Evolutionary conservation across 2,888 invertebrate species (phyloP), one percentile per base, ranked within the genome.

Genomic region (Marasmarcha lunaedactyla): DNA sequence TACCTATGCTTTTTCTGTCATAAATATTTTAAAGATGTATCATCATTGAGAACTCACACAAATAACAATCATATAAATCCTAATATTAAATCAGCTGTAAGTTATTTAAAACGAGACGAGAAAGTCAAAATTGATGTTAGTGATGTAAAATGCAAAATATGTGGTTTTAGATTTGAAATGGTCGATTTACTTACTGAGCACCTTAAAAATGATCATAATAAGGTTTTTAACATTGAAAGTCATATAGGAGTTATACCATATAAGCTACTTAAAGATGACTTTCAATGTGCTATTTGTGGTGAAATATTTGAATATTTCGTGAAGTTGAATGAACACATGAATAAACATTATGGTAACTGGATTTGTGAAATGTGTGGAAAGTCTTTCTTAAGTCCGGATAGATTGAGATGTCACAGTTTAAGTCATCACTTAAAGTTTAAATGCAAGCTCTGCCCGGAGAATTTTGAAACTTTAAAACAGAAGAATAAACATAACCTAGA

Each of bases 1-100:
- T 83, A 71, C 37, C 62, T 79, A 2, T 83, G 83, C 42, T 81
- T 79, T 62, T 78, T 59, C 46, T 83, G 83, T 45, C 74, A 77
- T 47, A 53, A 59, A n/a, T 41, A 57, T 1, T 71, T 73, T 14
- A 71, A 70, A 62, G 57, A 62, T 2, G 52, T 62, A 0, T 45
- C 55, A 1, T 39, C 49, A 0, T 52, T 87, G 1, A 79, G 77
- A 57, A 66, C 68, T 14, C 85, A 86, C 42, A 71, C 76, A 0
- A 52, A 30, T 14, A 46, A 47, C 1, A 60, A 68, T 10, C 81
- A 83, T 40, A 48, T 49, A 15, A 59, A 52, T 12, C 52, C 68
- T 0, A 76, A 63, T 33, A 48, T 72, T 1, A 68, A 67, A 59
- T 54, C 73, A 0, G 76, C 79, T 0, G 77, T 79, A 1, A 55